Evolutionary conservation across 2,888 invertebrate species (phyloP), one percentile per base, ranked within the genome.

Genomic region (Hydraecia micacea): DNA sequence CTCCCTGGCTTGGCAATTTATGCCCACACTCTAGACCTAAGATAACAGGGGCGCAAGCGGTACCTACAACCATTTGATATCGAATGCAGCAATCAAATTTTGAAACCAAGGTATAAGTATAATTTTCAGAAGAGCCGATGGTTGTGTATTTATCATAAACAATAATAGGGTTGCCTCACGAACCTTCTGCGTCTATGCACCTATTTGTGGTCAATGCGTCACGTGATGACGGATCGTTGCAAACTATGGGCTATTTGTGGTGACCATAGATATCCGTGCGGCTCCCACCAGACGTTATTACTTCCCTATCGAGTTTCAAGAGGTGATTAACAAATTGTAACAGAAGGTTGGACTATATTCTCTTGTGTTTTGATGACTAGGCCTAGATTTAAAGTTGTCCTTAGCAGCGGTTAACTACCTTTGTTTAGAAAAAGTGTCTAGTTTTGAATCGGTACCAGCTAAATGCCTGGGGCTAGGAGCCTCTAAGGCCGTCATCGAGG

Each of bases 161-260:
- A 62, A 62, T 8, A 28, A 28, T 21, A 62, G 28, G 62, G 9
- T n/a, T 32, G 5, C 2, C 0, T 42, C 5, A 15, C 32, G 32
- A 67, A 73, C 60, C 82, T 83, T 83, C 79, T 79, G 79, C 3
- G 1, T 1, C 7, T 5, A 0, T 28, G 5, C n/a, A 13, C 11
- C 25, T 32, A 13, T 39, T 25, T 9, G 6, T 36, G 65, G 11
- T 28, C 18, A 18, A 52, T 13, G 42, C 42, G 70, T 72, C 77
- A 62, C 68, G 2, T n/a, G 68, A 74, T 82, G 78, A 79, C 82
- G 49, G 79, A 82, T 79, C 72, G 79, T 67, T 75, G 55, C 73
- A 66, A 84, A 81, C 79, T 82, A 79, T 82, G 76, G 70, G 76
- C 79, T 63, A 75, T 84, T 84, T 76, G 73, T 58, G 84, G 83